Conservation (phyloP, 1,140 invertebrate species). For the Aradophagus sp. region DNA sequence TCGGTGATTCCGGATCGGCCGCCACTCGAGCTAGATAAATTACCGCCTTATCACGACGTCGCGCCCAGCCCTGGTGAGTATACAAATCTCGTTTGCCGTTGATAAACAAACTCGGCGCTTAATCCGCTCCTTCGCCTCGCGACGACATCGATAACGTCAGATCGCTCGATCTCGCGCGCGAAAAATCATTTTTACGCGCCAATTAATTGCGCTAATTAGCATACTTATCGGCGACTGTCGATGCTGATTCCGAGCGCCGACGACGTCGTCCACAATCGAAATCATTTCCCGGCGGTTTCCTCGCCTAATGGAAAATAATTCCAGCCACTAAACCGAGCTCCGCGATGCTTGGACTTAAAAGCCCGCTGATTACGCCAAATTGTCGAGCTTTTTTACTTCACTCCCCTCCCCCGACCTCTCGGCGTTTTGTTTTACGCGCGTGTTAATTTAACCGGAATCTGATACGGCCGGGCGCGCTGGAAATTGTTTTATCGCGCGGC, state of each 20-base stretch:
- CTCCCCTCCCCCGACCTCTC: no score
- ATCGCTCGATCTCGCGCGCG: slow-evolving; percentile 9
- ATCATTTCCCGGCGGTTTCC: no score
- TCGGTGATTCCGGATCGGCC: slow-evolving; percentile 73
- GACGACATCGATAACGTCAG: slow-evolving; percentile 17
- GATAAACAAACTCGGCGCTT: slow-evolving; percentile 27
- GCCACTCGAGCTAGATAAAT: slow-evolving; percentile 73
- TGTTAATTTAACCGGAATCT: slow-evolving; percentile 6
- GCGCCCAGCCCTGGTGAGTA: slow-evolving; percentile 72
- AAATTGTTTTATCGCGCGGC: slow-evolving; percentile 8
- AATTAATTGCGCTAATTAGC: slow-evolving; percentile 20
- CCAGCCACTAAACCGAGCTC: no score
- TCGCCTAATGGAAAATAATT: no score
- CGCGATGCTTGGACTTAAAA: slow-evolving; percentile 3
- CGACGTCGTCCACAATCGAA: slow-evolving; percentile 30
- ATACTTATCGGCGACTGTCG: slow-evolving; percentile 22
- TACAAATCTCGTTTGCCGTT: slow-evolving; percentile 39
- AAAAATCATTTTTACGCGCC: slow-evolving; percentile 6
- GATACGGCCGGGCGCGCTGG: background rate
- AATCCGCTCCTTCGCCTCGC: slow-evolving; percentile 12
- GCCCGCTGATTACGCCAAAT: background rate
- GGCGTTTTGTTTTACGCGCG: background rate
- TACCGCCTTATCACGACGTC: slow-evolving; percentile 74
- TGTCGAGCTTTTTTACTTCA: no score
- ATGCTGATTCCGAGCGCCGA: slow-evolving; percentile 8